Evolutionary conservation across 2,113 vertebrate species (phyloP), one percentile per base, ranked within the genome.

Genomic region (Gymnocephalus cernua): DNA sequence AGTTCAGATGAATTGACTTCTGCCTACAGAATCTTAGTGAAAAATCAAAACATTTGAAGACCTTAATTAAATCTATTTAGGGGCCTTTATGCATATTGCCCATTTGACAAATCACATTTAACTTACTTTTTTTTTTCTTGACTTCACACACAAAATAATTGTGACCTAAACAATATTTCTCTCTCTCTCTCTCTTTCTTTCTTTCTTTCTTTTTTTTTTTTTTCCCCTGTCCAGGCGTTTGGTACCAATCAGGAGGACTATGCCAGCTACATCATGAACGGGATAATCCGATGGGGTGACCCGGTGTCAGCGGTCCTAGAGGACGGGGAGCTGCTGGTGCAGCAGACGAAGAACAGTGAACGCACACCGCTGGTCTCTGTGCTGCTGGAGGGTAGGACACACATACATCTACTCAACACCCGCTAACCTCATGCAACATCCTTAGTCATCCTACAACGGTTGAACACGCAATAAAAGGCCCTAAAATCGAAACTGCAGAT

Each of bases 171-270:
- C 18, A 10, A 14, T 48, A 4, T 48, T 16, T 18, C 0, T 38
- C 7, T n/a, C 13, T 56, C 14, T 14, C 4, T 67, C 7, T 63
- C 44, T 45, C 44, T 45, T 2, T 15, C 45, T 11, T 4, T 67
- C 8, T 29, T 3, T 29, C 27, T 29, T 3, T 29, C 58, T 35
- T 8, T 54, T 8, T 29, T 41, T 59, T 3, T 29, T 7, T 21
- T 7, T 53, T 13, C 8, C 7, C 21, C 74, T 15, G 14, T 83
- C 18, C 87, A 99, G 98, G 98, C 98, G 0, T 99, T 98, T 92
- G 98, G 98, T 61, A 97, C 97, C 89, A 99, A 99, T 92, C 97
- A 98, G 90, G 98, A 99, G 41, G 98, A 99, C 91, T 99, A 99
- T 74, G 96, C 95, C 74, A 98, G 97, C 93, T 99, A 97, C 89